Base-by-base conservation (phyloP, 53 echinoderm and acorn worm genomes). In the Hippasteria phrygiana region DNA sequence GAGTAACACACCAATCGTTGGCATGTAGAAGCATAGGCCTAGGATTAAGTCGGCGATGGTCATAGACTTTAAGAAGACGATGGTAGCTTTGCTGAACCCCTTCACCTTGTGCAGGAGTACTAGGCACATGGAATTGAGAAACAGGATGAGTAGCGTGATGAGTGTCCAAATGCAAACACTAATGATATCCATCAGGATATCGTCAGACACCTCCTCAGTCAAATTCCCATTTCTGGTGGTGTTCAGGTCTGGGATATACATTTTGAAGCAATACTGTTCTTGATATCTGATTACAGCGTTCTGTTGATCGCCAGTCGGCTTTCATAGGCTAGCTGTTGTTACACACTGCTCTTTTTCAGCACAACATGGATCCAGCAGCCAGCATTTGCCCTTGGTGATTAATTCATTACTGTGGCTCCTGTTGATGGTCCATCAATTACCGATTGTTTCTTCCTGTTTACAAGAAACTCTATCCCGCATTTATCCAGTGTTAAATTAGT, bases 61-160 rank as follows among this genome's bases (percentile, higher is more conserved):
- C 85, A 85, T 48, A 50, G 85, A 69, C 85, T 85, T 85, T 11
- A 85, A 55, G 85, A 85, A 85, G 71, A 85, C 13, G 38, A 85
- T 36, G 51, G 85, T 85, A 34, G 71, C 24, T 54, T 85, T 71
- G 11, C 26, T 85, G 70, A 85, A 70, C 2, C 85, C 85, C 69
- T 71, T 33, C 47, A 85, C 85, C 31, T 85, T 67, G n/a, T 70
- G 71, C 32, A 85, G 85, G 6, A 85, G 45, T 11, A 85, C 24
- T 14, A 85, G 71, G 36, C 85, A 85, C 51, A 85, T 37, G 38
- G 70, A 48, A 71, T 85, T 85, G 47, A 85, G 71, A 41, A 71
- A 28, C 17, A 85, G 54, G n/a, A 50, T 85, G 0, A 85, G 85
- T 43, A 71, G 1, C 4, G 85, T 35, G 0, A 53, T 50, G 20